A percentile compares a stretch with the other conserved stretches of the same genome.
Conservation (phyloP, 2,113 vertebrate genomes). For the Crotalus tigris region DNA sequence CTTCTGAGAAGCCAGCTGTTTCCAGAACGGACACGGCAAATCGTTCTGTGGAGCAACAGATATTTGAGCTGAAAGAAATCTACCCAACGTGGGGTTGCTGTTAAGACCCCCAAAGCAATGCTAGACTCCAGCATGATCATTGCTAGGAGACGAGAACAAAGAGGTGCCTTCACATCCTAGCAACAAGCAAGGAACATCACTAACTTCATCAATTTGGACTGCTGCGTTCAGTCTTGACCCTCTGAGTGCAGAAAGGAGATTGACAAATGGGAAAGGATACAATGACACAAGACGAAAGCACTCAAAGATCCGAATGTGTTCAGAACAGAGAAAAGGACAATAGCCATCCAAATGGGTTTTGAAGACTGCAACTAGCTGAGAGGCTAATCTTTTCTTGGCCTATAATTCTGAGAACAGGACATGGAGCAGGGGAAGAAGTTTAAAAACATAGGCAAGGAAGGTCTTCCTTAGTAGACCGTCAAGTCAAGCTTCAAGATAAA, state of each 20-base stretch:
- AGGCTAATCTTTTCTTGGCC: neutral
- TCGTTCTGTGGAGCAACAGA: rapidly evolving
- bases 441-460: neutral
- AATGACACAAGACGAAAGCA: neutral
- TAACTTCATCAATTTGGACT: too few relatives aligned
- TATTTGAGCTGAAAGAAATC: neutral
- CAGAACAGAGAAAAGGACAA: neutral
- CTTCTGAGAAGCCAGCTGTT: slow-evolving; percentile 12
- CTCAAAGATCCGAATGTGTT: neutral
- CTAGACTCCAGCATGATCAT: slow-evolving; percentile 26
- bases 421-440: neutral
- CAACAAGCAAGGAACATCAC: neutral
- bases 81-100: neutral
- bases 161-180: slow-evolving; percentile 38
- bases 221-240: neutral
- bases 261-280: neutral
- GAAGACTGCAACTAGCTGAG: neutral
- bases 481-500: neutral
- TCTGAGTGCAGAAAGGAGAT: neutral
- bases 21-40: neutral
- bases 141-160: slow-evolving; percentile 47
- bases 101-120: slow-evolving; percentile 21
- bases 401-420: neutral
- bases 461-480: neutral
- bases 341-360: too few relatives aligned